These are phyloP conservation scores for Nannospalax galili DNA, from an alignment of 2,113 vertebrate genomes.

Conservation along the genomic window DNA sequence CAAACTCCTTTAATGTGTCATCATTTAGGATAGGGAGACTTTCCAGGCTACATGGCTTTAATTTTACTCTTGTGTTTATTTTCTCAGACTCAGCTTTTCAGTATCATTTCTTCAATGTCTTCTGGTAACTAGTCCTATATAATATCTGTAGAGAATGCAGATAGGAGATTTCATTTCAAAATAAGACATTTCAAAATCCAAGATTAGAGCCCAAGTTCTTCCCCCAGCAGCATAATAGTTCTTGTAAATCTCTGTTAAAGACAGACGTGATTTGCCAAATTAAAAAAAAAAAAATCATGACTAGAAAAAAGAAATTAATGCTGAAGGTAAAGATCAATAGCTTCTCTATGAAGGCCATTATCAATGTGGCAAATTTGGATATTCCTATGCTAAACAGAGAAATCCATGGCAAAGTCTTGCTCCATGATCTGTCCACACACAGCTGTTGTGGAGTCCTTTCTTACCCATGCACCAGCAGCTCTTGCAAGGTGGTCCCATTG, in stretches of 20 bases:
- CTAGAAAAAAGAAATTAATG: background rate
- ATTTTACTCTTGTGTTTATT: background rate
- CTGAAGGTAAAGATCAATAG: background rate
- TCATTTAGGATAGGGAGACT: background rate
- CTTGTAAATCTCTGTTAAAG: background rate
- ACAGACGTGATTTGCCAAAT: background rate
- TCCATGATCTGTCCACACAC: too few species aligned
- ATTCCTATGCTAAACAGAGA: background rate
- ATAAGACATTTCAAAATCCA: background rate
- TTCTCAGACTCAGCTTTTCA: background rate
- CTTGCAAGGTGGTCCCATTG: constrained; percentile 90
- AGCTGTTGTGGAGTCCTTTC: constrained; percentile 54
- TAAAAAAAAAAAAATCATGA: background rate
- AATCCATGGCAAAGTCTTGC: background rate
- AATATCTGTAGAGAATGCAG: background rate
- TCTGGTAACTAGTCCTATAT: background rate
- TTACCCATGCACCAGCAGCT: constrained; percentile 91
- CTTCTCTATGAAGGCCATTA: background rate
- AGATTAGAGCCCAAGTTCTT: background rate
- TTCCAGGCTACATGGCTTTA: background rate
- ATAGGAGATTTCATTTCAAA: constrained; percentile 4
- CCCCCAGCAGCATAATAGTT: background rate
- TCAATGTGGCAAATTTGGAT: background rate
- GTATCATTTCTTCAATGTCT: background rate
- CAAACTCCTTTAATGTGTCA: background rate